Conservation (phyloP, 2,797 vertebrate genomes). For the Alosa sapidissima region DNA sequence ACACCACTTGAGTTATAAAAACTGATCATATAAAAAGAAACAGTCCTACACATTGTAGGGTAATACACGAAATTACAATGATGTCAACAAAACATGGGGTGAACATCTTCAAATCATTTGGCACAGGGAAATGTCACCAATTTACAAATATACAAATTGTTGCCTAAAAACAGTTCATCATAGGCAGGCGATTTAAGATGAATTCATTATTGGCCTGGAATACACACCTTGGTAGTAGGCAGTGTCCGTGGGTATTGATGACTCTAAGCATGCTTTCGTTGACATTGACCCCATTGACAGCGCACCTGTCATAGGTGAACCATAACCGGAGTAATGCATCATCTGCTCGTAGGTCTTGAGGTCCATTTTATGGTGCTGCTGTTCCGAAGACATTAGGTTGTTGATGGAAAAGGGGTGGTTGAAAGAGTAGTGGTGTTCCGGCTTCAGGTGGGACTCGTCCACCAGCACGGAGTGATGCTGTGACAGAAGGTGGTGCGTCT, state of each 20-base stretch:
- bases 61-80: slow-evolving; percentile 7
- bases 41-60: background rate
- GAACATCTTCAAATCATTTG: slow-evolving; percentile 19
- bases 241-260: slow-evolving; percentile 75
- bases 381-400: slow-evolving; percentile 88
- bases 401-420: slow-evolving; percentile 95
- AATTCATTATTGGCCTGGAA: slow-evolving; percentile 84
- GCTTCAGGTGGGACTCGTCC: slow-evolving; percentile 84
- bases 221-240: slow-evolving; percentile 87
- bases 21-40: background rate
- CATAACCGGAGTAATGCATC: slow-evolving; percentile 83
- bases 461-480: slow-evolving; percentile 77
- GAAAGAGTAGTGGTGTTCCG: slow-evolving; percentile 87
- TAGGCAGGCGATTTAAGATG: slow-evolving; percentile 68
- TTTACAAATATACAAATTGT: slow-evolving; percentile 52
- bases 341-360: slow-evolving; percentile 85
- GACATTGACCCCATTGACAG: slow-evolving; percentile 79
- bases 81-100: background rate
- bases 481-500: slow-evolving; percentile 73
- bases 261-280: slow-evolving; percentile 80
- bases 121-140: slow-evolving; percentile 7
- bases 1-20: slow-evolving; percentile 21
- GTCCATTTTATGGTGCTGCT: slow-evolving; percentile 87
- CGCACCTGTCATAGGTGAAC: slow-evolving; percentile 77
- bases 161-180: slow-evolving; percentile 16